phyloP scores from a whole-genome alignment of 2,888 invertebrate species.

The Orthosia gracilis region DNA sequence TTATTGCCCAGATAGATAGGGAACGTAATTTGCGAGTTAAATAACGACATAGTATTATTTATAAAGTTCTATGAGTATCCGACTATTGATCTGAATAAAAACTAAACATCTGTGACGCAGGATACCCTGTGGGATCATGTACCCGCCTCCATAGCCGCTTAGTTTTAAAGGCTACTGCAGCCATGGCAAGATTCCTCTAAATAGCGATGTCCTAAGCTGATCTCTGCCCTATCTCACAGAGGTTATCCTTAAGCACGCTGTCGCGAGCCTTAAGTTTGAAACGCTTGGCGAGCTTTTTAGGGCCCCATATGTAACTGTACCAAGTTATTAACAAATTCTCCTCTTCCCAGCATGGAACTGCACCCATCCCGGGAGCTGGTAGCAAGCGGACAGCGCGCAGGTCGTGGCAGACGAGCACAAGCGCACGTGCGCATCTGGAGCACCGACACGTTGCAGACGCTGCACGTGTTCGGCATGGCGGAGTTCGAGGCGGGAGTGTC shows the following conservation, averaged over 20 bases:
- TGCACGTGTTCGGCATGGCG: conserved; percentile 97
- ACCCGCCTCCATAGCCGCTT: too few relatives aligned
- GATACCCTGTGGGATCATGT: too few relatives aligned
- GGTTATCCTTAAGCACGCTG: background rate
- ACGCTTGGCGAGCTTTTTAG: too few relatives aligned
- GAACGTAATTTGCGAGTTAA: conserved; percentile 6
- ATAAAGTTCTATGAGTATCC: background rate
- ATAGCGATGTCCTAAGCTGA: background rate
- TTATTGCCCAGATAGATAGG: background rate
- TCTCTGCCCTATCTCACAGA: background rate
- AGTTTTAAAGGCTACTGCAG: background rate
- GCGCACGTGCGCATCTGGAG: conserved; percentile 98
- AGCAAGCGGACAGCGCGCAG: conserved; percentile 97
- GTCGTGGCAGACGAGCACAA: conserved; percentile 96
- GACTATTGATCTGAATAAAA: too few relatives aligned
- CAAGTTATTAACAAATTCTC: background rate
- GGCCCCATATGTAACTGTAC: background rate
- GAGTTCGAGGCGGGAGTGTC: conserved; percentile 97
- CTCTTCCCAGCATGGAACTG: conserved; percentile 94
- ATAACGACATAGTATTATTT: conserved; percentile 12
- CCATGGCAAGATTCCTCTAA: background rate
- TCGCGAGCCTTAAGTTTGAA: too few relatives aligned
- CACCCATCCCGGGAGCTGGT: conserved; percentile 97
- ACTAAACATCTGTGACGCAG: background rate
- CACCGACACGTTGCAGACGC: conserved; percentile 96